A percentile compares a stretch with the other conserved stretches of the same genome.
These are phyloP conservation scores for Steinernema khuongi DNA, from an alignment of 1,140 invertebrate species.

Conservation along the genomic window DNA sequence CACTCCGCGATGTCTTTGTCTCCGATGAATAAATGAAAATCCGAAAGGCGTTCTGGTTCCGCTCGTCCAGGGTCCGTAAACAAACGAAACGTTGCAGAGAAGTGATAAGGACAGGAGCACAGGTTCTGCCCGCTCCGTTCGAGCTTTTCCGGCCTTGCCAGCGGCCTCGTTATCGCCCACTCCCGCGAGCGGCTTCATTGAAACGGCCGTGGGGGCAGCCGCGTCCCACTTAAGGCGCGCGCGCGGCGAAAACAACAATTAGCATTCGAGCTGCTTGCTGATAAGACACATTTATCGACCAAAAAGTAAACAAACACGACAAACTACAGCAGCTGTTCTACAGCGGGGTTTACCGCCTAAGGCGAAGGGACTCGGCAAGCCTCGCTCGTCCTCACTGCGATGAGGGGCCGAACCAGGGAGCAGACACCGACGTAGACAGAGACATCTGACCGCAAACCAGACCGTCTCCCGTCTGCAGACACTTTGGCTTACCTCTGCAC, in stretches of 20 bases:
- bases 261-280: neutral
- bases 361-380: too few species aligned
- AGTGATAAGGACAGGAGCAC: too few species aligned
- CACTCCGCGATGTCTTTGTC: neutral
- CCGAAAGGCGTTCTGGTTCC: too few species aligned
- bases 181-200: neutral
- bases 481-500: too few species aligned
- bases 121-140: neutral
- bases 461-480: too few species aligned
- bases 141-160: neutral
- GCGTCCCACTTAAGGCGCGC: neutral
- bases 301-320: neutral
- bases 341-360: neutral
- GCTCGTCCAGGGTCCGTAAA: neutral
- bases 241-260: constrained; percentile 15
- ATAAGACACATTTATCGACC: neutral
- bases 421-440: too few species aligned
- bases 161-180: neutral
- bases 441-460: too few species aligned
- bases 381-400: too few species aligned
- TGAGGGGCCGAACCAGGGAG: too few species aligned
- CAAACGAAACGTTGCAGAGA: neutral
- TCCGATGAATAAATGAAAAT: neutral
- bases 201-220: neutral
- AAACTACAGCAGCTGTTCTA: neutral